These are phyloP conservation scores for Cyprinodon diabolis DNA, from an alignment of 2,797 vertebrate genomes.

Conservation along the genomic window DNA sequence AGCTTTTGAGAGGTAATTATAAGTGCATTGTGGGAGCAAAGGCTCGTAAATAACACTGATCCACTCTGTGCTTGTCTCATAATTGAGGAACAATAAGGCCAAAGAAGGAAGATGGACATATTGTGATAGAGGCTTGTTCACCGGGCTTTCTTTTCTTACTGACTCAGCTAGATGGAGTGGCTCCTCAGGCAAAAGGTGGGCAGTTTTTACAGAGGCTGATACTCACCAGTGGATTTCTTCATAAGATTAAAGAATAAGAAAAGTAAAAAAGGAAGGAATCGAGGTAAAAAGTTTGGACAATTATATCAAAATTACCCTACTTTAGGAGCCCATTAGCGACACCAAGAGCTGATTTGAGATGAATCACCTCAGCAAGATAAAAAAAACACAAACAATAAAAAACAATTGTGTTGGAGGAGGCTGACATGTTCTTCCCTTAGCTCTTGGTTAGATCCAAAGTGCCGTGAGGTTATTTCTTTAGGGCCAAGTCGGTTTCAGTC, in stretches of 20 bases:
- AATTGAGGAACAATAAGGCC: conserved; percentile 70
- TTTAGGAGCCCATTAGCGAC: neutral
- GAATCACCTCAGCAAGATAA: neutral
- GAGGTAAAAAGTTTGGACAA: neutral
- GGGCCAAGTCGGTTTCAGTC: neutral
- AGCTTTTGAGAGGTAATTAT: conserved; percentile 75
- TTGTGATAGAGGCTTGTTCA: conserved; percentile 35
- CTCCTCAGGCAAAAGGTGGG: conserved; percentile 33
- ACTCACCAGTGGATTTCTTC: conserved; percentile 1
- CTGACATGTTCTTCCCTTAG: neutral
- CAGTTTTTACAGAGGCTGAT: conserved; percentile 27
- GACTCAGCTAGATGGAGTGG: conserved; percentile 38
- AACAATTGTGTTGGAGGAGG: neutral
- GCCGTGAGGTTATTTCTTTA: neutral
- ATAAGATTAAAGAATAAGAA: conserved; percentile 10
- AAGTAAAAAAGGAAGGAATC: neutral
- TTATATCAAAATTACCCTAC: neutral
- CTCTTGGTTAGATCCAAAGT: neutral
- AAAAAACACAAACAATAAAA: neutral
- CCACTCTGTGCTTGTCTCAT: conserved; percentile 56
- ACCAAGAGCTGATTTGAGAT: neutral
- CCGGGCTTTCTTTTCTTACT: conserved; percentile 47
- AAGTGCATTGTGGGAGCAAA: conserved; percentile 47
- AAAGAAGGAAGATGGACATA: conserved; percentile 36
- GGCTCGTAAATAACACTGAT: conserved; percentile 66